phyloP scores from a whole-genome alignment of 1,140 invertebrate species.

The Leptinotarsa undecemlineata region DNA sequence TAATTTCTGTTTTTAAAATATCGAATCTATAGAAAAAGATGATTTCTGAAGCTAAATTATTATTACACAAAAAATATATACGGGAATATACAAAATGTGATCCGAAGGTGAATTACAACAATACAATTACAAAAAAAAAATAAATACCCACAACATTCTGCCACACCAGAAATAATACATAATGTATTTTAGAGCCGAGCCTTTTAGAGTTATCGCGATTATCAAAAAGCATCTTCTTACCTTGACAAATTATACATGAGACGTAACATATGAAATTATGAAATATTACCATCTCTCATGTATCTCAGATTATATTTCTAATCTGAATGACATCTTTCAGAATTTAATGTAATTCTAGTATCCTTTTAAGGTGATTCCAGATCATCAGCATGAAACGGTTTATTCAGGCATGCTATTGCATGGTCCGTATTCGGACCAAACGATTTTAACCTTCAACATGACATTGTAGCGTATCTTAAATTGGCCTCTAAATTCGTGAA shows the following conservation, averaged over 20 bases:
- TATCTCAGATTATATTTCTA: background rate
- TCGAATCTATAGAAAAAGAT: no score
- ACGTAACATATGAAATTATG: background rate
- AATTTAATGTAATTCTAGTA: background rate
- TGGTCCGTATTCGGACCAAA: background rate
- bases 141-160: no score
- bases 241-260: background rate
- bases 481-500: no score
- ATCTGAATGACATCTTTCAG: background rate
- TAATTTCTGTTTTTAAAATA: no score
- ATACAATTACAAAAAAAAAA: no score
- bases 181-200: background rate
- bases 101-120: no score
- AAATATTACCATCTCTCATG: background rate
- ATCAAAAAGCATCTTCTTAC: background rate
- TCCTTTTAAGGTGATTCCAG: background rate
- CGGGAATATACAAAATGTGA: no score
- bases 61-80: no score
- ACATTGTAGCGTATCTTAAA: no score
- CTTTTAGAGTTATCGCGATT: background rate
- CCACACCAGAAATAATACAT: background rate
- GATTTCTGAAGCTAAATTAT: no score
- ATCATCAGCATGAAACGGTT: background rate
- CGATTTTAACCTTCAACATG: background rate
- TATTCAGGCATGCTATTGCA: background rate